Percentiles rank a stretch among this genome's conserved stretches.
Evolutionary conservation across 2,113 vertebrate genomes (phyloP).

Genomic region (Sorex fumeus): DNA sequence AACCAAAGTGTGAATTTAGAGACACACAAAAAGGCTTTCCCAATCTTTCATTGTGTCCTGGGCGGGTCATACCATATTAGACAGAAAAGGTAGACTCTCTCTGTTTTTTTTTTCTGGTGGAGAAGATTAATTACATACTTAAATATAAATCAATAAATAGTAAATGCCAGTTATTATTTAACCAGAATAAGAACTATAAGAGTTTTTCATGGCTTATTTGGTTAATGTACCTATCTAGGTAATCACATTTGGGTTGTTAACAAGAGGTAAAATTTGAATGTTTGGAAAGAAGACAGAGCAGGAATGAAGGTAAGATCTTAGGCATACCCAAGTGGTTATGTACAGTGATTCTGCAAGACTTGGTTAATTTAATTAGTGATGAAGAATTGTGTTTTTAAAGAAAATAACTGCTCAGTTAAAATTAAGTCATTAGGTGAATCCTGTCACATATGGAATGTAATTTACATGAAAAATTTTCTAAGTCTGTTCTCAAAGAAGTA

Average conservation of each 20-base stretch:
- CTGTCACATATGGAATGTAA: conserved; percentile 35
- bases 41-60: neutral
- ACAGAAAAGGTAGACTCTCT: neutral
- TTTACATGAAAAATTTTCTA: conserved; percentile 45
- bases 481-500: neutral
- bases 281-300: neutral
- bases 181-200: neutral
- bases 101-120: neutral
- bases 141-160: neutral
- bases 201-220: neutral
- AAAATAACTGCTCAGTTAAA: conserved; percentile 50
- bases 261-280: neutral
- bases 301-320: neutral
- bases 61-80: neutral
- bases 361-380: neutral
- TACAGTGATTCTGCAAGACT: neutral
- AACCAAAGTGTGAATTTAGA: neutral
- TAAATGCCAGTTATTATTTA: neutral
- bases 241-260: neutral
- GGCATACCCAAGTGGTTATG: neutral
- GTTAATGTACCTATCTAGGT: neutral
- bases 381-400: conserved; percentile 28
- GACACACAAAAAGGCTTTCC: neutral
- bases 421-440: conserved; percentile 28
- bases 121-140: neutral